Base-by-base conservation (phyloP, 2,113 vertebrate genomes). In the Stomatorhinus ivindoensis region DNA sequence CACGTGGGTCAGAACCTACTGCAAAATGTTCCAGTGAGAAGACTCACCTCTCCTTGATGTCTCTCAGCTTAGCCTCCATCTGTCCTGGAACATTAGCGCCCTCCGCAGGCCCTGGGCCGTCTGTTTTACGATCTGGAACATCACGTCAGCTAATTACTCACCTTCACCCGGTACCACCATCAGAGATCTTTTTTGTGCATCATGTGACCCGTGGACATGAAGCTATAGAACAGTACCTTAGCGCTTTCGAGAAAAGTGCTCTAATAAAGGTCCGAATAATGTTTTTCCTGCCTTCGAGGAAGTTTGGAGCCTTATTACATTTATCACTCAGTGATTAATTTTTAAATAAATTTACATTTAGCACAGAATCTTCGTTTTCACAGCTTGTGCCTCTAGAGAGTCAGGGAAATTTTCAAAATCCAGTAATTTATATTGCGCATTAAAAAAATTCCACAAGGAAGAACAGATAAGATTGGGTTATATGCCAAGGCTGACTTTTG, bases 31-130 rank as follows among this genome's bases (percentile, higher is more conserved):
- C 51, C 46, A n/a, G 4, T 13, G 27, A 13, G 55, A 90, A 69
- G 91, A 92, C 94, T 92, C 93, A 96, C 96, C 95, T 95, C 3
- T 96, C 95, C 89, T 95, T 96, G 35, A 92, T 89, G 89, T 95
- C 95, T 89, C 27, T 96, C 47, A 93, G 88, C 90, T 93, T 96
- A 65, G 92, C 89, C 11, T 96, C 96, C 6, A 91, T 92, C 91
- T 94, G 95, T 15, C 47, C 88, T 5, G 48, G n/a, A 88, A 46
- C 50, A 6, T 44, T 48, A 55, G 87, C 13, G n/a, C 69, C 89
- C 84, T 96, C 96, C 0, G 65, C 88, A 69, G 93, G 92, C 50
- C 90, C 91, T 87, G 93, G 94, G 31, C 96, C 95, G 87, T 92
- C 94, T 0, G 94, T 93, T 93, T 93, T 96, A n/a, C 93, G 94